Base-by-base conservation (phyloP, 2,888 invertebrate genomes). In the Seira sanloemensis region DNA sequence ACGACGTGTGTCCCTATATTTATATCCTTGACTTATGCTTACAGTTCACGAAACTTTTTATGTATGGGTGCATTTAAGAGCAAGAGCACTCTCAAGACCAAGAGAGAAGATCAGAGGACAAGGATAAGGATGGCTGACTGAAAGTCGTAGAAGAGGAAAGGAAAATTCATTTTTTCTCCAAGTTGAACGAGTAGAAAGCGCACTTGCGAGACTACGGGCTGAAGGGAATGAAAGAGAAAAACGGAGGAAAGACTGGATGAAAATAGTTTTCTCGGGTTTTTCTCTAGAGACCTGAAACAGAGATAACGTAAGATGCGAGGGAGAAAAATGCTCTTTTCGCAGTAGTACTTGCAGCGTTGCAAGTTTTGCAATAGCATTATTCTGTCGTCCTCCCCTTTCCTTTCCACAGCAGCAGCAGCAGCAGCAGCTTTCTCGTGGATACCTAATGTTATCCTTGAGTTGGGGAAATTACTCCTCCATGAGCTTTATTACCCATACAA, bases 301-400 rank as follows among this genome's bases (percentile, higher is more conserved):
- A 21, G 58, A 50, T 18, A 27, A 18, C 16, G 50, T 2, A 50
- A 16, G 16, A 50, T 16, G 50, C 16, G 50, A 50, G 50, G 50
- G 50, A 50, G 50, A 50, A 58, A 26, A 67, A 80, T 72, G 75
- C 66, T 81, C 54, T 71, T 75, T 50, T 50, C 50, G 50, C 50
- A 50, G 50, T 12, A 71, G 46, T 71, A 81, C 81, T 71, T 81
- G 81, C 81, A 81, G 76, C 81, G 76, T 81, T 81, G 81, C 81
- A 81, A 81, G 81, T 75, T 81, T 76, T 76, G 81, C 76, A 81
- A 71, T 25, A 75, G 26, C 74, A 76, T 67, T 67, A 37, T 23
- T 54, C 54, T 24, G 26, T 23, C 69, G 12, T 16, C 50, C n/a
- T 50, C 50, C 50, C 50, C 12, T 37, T 37, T 37, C 12, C 12